phyloP scores from a whole-genome alignment of 2,113 vertebrate species.

The Cheilinus undulatus region DNA sequence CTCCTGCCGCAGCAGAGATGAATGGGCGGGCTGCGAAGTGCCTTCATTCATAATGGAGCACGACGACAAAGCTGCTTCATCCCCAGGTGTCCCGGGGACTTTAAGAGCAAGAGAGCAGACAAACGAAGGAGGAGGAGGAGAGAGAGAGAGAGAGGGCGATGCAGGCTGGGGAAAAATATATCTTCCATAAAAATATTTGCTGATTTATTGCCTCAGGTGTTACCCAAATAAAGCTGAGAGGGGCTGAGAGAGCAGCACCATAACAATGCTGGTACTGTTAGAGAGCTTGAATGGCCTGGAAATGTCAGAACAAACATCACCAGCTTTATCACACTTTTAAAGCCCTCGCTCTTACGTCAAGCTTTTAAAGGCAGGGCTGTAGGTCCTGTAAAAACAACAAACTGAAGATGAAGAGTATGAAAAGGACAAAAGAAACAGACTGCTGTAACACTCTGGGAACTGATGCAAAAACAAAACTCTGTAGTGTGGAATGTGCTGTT shows the following conservation, averaged over 20 bases:
- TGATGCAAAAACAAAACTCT: neutral
- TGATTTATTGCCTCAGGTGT: slow-evolving; percentile 56
- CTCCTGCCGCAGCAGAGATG: slow-evolving; percentile 65
- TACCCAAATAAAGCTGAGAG: slow-evolving; percentile 42
- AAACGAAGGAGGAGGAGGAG: neutral
- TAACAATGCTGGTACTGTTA: slow-evolving; percentile 4
- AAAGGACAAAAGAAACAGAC: neutral
- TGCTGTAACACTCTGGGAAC: neutral
- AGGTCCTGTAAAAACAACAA: slow-evolving; percentile 21
- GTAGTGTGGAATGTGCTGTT: neutral
- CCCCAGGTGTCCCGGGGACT: slow-evolving; percentile 51
- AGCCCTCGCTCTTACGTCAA: slow-evolving; percentile 12
- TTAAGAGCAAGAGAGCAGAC: slow-evolving; percentile 2
- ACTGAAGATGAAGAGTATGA: slow-evolving; percentile 1
- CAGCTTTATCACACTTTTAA: slow-evolving; percentile 45
- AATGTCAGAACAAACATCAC: slow-evolving; percentile 51
- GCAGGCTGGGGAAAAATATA: slow-evolving; percentile 1
- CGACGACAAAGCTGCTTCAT: slow-evolving; percentile 59
- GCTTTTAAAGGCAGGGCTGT: slow-evolving; percentile 9
- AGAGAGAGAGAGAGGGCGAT: neutral
- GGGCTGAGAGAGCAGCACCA: slow-evolving; percentile 15
- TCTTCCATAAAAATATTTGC: slow-evolving; percentile 15
- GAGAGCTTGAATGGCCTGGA: slow-evolving; percentile 26
- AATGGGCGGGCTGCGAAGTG: slow-evolving; percentile 67
- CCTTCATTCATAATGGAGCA: slow-evolving; percentile 77